Evolutionary conservation across 1,140 invertebrate genomes (phyloP), one percentile per base, ranked within the genome.

Genomic region (Drosophila jambulina): DNA sequence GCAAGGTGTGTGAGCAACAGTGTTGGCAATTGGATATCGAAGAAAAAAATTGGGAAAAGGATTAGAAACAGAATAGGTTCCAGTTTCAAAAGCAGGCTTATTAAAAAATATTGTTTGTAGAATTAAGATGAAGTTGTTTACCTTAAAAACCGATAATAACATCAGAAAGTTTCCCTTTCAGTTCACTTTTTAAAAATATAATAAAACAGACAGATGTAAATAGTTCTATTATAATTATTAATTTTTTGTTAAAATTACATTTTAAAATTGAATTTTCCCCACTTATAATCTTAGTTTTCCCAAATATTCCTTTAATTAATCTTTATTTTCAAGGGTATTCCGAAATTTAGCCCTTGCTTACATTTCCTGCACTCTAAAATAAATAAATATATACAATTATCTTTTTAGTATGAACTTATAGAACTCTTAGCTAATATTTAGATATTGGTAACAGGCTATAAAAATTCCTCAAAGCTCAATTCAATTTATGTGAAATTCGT

Each of bases 1-100:
- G 27, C 42, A 75, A 69, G 56, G 49, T 65, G 48, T 70, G 57
- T 70, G 21, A 5, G 51, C 34, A 21, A n/a, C 21, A 25, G 53
- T 56, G 53, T 12, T 56, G 53, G 1, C 53, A 56, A 25, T 36
- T 0, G 15, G 19, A 10, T 17, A 38, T 23, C 3, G 4, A 6
- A 1, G 7, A 13, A 53, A 32, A 7, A 21, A 36, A 23, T 23
- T 4, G 0, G 15, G 9, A 19, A 23, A 23, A 17, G 19, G 13
- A 23, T 21, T 17, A 34, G 1, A 21, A 8, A 34, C 3, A 0
- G 0, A 21, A 6, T 1, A 7, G 2, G 1, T 6, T 21, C 0
- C 4, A 21, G 2, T 15, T 1, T 0, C 4, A 0, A 15, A 53
- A 4, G 10, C 6, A 53, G 6, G 7, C 1, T 53, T 15, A 15